Evolutionary conservation across 1,140 invertebrate species (phyloP), one percentile per base, ranked within the genome.

Genomic region (Microplitis mediator): DNA sequence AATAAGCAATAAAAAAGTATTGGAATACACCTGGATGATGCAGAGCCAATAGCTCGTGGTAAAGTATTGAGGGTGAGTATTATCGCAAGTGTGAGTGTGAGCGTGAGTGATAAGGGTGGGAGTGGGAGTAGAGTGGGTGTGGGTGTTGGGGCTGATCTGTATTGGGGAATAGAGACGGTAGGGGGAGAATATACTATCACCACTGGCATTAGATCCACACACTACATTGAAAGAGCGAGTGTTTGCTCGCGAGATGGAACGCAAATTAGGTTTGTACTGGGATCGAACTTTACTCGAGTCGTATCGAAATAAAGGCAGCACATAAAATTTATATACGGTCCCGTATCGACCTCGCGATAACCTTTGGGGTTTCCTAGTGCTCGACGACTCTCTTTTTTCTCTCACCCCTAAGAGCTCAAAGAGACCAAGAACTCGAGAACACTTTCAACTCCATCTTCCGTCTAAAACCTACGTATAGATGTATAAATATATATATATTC

Each of bases 261-360:
- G 84, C 84, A 85, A 85, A 85, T 85, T 85, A 85, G 81, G 81
- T 85, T 85, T 84, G 75, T 77, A 80, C 77, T 76, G 80, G 80
- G 79, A 85, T 85, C 79, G 79, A 84, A 83, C 73, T 77, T 78
- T 68, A 72, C 72, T 75, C 72, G 39, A 45, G 39, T 45, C 39
- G 81, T 85, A 85, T 84, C 83, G 82, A 86, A 86, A 84, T 84
- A 84, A 86, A 85, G 78, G 80, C 79, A 74, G 76, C 79, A 80
- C 80, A 79, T 84, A 82, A 83, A 83, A 82, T 82, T 82, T 82
- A 83, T 73, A 78, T 76, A 76, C n/a, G 69, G 23, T 50, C 54
- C 54, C 71, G 56, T 54, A 60, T 72, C 63, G 71, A 72, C 63
- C 67, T 72, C 9, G 34, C 34, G 52, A 72, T 66, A 72, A 67